Evolutionary conservation across 2,888 invertebrate genomes (phyloP).

Genomic region (Agonopterix arenella): DNA sequence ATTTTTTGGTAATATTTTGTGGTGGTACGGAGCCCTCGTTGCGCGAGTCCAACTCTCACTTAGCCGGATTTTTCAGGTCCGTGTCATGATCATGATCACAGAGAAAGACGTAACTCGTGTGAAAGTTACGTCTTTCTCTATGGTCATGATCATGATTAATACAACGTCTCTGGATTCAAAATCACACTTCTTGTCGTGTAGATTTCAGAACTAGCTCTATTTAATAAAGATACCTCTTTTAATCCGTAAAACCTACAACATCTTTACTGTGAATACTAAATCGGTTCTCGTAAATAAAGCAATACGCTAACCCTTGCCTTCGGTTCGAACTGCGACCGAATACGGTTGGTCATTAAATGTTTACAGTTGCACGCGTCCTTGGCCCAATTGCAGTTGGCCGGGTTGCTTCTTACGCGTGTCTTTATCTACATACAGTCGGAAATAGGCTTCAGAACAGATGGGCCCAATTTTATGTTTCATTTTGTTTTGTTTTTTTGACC

Average conservation of each 20-base stretch:
- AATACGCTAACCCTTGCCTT: background rate
- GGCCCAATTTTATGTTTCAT: too few relatives aligned
- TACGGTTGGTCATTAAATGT: slow-evolving; percentile 4
- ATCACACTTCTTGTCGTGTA: too few relatives aligned
- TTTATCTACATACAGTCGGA: background rate
- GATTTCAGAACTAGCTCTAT: background rate
- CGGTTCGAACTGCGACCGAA: background rate
- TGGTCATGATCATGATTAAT: background rate
- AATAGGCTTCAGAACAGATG: too few relatives aligned
- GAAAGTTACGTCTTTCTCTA: too few relatives aligned
- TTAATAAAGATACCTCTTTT: background rate
- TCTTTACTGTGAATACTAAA: background rate
- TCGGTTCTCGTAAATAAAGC: background rate
- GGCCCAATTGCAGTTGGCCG: slow-evolving; percentile 1
- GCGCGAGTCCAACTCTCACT: too few relatives aligned
- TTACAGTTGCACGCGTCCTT: slow-evolving; percentile 6
- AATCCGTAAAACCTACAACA: background rate
- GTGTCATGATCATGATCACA: background rate
- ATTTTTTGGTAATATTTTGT: too few relatives aligned
- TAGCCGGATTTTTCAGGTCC: too few relatives aligned
- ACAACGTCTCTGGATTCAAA: too few relatives aligned
- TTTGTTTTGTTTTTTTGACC: too few relatives aligned
- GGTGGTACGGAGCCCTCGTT: too few relatives aligned
- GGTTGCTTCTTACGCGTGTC: background rate
- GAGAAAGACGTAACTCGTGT: too few relatives aligned